Evolutionary conservation across 2,888 invertebrate genomes (phyloP).

Genomic region (Thymelicus lineola): DNA sequence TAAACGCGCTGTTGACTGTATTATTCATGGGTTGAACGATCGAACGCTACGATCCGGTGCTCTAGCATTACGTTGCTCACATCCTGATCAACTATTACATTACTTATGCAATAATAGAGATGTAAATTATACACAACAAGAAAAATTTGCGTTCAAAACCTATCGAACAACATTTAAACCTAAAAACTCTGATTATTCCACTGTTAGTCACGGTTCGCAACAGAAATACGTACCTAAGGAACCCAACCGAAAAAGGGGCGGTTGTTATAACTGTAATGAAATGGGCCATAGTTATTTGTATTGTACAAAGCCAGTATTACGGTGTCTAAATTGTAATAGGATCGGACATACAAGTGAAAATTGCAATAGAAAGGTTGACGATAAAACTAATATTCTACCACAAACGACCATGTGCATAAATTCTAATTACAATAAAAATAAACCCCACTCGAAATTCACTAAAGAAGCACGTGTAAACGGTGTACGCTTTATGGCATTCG

Average conservation of each 20-base stretch:
- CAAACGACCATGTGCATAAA: not conserved
- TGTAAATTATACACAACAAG: not conserved
- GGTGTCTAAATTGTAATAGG: not conserved
- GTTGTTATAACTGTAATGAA: slow-evolving; percentile 8
- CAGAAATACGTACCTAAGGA: no score
- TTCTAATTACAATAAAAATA: not conserved
- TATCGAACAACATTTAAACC: not conserved
- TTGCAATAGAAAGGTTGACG: not conserved
- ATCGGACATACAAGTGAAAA: slow-evolving; percentile 5
- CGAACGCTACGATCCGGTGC: slow-evolving; percentile 43
- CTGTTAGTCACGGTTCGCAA: no score
- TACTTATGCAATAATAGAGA: slow-evolving; percentile 10
- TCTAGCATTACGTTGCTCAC: slow-evolving; percentile 37
- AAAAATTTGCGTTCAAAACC: not conserved
- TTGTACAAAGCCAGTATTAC: slow-evolving; percentile 1
- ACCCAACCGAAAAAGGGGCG: no score
- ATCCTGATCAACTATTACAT: slow-evolving; percentile 12
- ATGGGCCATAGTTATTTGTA: not conserved
- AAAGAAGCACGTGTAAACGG: not conserved
- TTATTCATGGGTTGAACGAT: slow-evolving; percentile 45
- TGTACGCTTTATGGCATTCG: not conserved
- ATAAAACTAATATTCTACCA: not conserved
- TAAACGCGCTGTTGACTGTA: slow-evolving; percentile 45
- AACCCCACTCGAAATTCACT: not conserved
- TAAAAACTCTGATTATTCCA: no score